Base-by-base conservation (phyloP, 2,888 invertebrate genomes). In the Drosophila sordidapex region DNA sequence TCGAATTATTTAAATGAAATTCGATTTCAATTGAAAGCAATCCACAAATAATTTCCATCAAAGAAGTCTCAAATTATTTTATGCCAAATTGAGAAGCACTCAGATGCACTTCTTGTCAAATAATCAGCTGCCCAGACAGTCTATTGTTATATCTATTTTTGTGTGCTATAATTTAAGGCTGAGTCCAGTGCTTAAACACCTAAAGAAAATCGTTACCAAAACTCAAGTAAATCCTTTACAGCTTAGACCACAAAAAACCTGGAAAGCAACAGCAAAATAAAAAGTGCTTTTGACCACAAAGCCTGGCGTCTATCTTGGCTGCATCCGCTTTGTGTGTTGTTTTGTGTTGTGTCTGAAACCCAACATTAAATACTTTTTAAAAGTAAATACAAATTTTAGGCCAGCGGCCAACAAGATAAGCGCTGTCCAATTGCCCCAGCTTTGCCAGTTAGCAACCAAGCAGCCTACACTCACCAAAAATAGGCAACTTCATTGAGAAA, bases 341-440 rank as follows among this genome's bases (percentile, higher is more conserved):
- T 38, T 35, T 63, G 63, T 56, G 43, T 56, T 69, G 51, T 72
- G 70, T 70, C 74, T 69, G 56, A 65, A 25, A 31, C 15, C 64
- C 79, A 74, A 70, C 69, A 76, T 72, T 79, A 77, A 85, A 89
- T 82, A 75, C 75, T 64, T 82, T 81, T 73, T 63, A 74, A 86
- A 83, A 80, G 87, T 80, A 88, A 83, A 83, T 86, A 83, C 73
- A 80, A 74, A 79, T 75, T 79, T 66, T 29, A 29, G 61, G 86
- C 49, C 67, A 70, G 70, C 48, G 72, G 62, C 61, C 88, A 79
- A 69, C 71, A 54, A 87, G 83, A 83, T 83, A 83, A 83, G 86
- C 83, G 71, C 67, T 40, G 53, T 57, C 59, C 69, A 76, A 79
- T 68, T 70, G 52, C 63, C 53, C 57, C 53, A 74, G 64, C 48